Percentiles rank a stretch among this genome's conserved stretches.
Conservation (phyloP, 2,113 vertebrate genomes). For the Myotis yumanensis region DNA sequence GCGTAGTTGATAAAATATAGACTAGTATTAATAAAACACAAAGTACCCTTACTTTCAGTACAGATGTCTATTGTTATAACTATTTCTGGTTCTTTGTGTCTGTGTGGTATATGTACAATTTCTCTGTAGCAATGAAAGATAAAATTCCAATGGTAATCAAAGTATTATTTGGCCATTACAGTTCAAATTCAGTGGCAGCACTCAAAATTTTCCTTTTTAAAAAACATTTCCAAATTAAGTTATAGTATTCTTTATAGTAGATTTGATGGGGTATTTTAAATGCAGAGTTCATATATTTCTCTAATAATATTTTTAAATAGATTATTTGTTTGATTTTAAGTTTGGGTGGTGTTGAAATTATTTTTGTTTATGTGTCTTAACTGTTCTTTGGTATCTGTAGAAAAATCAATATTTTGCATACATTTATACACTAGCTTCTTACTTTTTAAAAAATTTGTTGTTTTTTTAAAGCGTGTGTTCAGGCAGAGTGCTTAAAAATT, state of each 20-base stretch:
- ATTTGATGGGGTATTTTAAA: background rate
- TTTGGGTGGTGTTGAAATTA: background rate
- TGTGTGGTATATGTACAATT: background rate
- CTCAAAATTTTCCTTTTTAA: background rate
- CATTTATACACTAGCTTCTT: background rate
- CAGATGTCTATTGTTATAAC: background rate
- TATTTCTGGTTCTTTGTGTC: background rate
- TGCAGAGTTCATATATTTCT: background rate
- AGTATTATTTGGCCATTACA: background rate
- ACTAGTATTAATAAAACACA: background rate
- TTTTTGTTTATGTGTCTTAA: background rate
- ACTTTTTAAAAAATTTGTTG: background rate
- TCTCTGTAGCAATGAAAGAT: background rate
- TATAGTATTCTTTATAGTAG: background rate
- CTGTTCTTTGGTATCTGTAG: background rate
- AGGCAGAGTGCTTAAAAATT: background rate
- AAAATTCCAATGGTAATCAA: background rate
- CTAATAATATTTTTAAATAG: background rate
- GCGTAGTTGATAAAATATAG: background rate
- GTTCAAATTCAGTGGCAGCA: background rate
- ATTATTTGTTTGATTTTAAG: background rate
- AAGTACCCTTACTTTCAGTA: background rate
- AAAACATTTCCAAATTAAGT: background rate
- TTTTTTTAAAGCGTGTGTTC: background rate
- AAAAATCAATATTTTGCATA: background rate